These are phyloP conservation scores for Centropyge bicolor DNA, from an alignment of 2,797 vertebrate species.

Conservation along the genomic window DNA sequence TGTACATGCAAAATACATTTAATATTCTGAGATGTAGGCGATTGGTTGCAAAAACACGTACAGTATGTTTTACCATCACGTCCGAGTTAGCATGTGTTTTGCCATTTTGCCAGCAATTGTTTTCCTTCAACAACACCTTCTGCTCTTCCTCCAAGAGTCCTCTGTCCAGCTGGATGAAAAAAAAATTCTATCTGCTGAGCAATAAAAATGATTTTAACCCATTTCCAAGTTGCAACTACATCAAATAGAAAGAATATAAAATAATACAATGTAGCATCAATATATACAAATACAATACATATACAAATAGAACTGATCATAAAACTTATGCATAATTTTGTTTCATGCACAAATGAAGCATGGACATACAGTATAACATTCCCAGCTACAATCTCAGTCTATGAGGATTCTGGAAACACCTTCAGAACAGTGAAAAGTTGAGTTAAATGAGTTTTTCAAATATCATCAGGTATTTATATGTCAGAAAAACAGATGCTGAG, in stretches of 20 bases:
- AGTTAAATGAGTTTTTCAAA: neutral
- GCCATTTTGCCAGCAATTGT: neutral
- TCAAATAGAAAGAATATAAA: neutral
- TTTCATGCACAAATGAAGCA: neutral
- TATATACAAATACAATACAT: neutral
- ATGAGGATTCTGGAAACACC: constrained; percentile 10
- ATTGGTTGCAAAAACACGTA: constrained; percentile 1
- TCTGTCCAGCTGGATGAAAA: neutral
- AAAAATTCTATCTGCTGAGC: neutral
- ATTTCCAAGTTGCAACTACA: neutral
- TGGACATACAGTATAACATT: neutral
- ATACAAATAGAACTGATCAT: neutral
- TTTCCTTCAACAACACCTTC: neutral
- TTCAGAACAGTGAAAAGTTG: neutral
- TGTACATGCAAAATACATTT: neutral
- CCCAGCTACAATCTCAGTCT: neutral
- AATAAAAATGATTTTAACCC: neutral
- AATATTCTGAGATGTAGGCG: neutral
- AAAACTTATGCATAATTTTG: neutral
- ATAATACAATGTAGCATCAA: neutral
- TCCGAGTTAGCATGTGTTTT: neutral
- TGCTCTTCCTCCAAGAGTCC: neutral
- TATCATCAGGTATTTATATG: neutral
- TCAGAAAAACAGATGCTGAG: constrained; percentile 37
- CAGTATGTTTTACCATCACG: neutral